phyloP scores from a whole-genome alignment of 2,797 vertebrate genomes.

The Molossus molossus region DNA sequence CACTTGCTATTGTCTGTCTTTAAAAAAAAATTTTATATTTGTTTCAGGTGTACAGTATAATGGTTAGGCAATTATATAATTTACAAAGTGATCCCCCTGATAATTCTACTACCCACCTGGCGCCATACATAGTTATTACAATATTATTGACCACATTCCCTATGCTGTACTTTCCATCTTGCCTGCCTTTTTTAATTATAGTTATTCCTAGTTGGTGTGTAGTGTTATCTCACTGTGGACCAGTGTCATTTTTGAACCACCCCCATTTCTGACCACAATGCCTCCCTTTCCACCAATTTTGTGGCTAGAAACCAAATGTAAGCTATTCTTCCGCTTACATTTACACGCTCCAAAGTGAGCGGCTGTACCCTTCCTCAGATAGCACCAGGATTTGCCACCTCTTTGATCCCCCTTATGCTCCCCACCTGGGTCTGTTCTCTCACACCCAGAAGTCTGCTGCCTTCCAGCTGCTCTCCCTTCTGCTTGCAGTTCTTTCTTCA shows the following conservation, averaged over 20 bases:
- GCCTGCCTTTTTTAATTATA: not conserved
- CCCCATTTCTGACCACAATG: not conserved
- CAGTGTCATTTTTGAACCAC: not conserved
- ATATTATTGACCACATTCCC: not conserved
- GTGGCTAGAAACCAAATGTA: constrained; percentile 41
- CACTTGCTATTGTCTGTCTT: not conserved
- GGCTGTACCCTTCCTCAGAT: not conserved
- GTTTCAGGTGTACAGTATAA: not conserved
- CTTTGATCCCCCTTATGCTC: not conserved
- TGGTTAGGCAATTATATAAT: not conserved
- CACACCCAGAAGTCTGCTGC: not conserved
- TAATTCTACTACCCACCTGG: not conserved
- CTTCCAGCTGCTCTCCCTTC: not conserved
- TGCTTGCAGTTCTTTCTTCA: not conserved
- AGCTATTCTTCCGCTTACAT: not conserved
- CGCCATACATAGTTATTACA: not conserved
- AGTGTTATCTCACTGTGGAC: not conserved
- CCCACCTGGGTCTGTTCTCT: not conserved
- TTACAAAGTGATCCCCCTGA: not conserved
- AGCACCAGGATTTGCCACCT: not conserved
- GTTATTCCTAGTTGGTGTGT: not conserved
- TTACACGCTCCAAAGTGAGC: not conserved
- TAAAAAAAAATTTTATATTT: not conserved
- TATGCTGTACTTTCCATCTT: not conserved
- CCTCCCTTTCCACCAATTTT: not conserved